These are phyloP conservation scores for Pangasianodon hypophthalmus DNA, from an alignment of 2,113 vertebrate genomes.

Conservation along the genomic window DNA sequence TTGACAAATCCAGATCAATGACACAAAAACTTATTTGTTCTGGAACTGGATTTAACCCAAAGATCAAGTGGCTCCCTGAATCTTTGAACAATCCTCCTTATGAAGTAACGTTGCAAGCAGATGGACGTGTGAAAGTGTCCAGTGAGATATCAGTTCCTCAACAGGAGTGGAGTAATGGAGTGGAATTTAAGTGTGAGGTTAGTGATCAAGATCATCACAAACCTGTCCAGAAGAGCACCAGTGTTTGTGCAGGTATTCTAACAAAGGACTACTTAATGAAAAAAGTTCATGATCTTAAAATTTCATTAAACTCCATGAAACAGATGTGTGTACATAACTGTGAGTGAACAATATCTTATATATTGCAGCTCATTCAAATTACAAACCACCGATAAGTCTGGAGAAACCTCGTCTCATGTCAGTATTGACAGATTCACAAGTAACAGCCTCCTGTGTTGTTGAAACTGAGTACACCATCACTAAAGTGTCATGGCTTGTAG, in stretches of 20 bases:
- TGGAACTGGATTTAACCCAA: slow-evolving; percentile 64
- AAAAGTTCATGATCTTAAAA: not conserved
- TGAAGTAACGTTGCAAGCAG: slow-evolving; percentile 45
- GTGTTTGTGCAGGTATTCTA: slow-evolving; percentile 67
- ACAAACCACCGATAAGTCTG: slow-evolving; percentile 48
- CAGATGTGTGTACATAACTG: no score
- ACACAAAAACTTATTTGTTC: slow-evolving; percentile 60
- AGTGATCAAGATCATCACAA: slow-evolving; percentile 33
- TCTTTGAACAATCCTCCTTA: not conserved
- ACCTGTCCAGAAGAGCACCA: slow-evolving; percentile 13
- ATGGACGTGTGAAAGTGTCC: slow-evolving; percentile 58
- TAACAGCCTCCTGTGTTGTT: slow-evolving; percentile 61
- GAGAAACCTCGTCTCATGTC: slow-evolving; percentile 57
- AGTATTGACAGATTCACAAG: not conserved
- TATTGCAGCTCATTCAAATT: slow-evolving; percentile 37
- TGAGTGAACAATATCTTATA: not conserved
- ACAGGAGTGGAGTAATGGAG: slow-evolving; percentile 62
- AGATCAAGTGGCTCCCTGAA: slow-evolving; percentile 61
- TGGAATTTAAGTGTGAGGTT: slow-evolving; percentile 62
- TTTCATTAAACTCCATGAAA: no score
- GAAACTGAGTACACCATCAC: slow-evolving; percentile 24
- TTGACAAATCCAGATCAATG: slow-evolving; percentile 1
- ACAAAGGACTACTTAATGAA: not conserved
- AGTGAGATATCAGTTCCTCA: slow-evolving; percentile 58
- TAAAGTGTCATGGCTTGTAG: slow-evolving; percentile 57